Evolutionary conservation across 2,888 invertebrate species (phyloP).

Genomic region (Nephrotoma flavescens): DNA sequence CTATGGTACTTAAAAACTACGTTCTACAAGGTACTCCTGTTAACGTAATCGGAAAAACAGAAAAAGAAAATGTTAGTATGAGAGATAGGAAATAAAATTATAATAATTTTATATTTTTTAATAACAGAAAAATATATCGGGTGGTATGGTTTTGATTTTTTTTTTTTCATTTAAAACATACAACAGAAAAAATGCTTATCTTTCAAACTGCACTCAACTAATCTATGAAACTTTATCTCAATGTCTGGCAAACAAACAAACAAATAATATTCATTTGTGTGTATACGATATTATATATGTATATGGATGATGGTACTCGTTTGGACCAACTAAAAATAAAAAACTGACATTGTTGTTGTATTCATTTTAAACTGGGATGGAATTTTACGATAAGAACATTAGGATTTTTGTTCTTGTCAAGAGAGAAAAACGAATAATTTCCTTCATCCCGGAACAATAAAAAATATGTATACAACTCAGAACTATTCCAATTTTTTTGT

Average conservation of each 20-base stretch:
- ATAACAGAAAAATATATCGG: neutral
- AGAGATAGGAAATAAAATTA: neutral
- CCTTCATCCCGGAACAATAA: neutral
- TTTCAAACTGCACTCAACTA: constrained; percentile 20
- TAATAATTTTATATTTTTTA: neutral
- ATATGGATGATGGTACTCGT: neutral
- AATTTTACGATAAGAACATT: neutral
- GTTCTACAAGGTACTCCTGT: neutral
- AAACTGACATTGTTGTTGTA: neutral
- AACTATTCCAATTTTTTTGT: neutral
- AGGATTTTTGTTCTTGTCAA: neutral
- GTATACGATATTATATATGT: neutral
- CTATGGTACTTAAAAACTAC: too few species aligned
- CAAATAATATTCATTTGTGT: neutral
- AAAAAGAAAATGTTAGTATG: neutral
- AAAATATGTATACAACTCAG: neutral
- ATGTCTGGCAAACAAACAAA: constrained; percentile 16
- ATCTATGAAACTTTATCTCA: constrained; percentile 19
- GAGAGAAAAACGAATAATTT: neutral
- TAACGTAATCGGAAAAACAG: neutral
- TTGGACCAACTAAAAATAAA: neutral
- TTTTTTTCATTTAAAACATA: neutral
- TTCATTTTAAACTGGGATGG: neutral
- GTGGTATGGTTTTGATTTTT: neutral
- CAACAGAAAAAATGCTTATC: constrained; percentile 13